These are phyloP conservation scores for Grantiella picta DNA, from an alignment of 2,113 vertebrate species.

Conservation along the genomic window DNA sequence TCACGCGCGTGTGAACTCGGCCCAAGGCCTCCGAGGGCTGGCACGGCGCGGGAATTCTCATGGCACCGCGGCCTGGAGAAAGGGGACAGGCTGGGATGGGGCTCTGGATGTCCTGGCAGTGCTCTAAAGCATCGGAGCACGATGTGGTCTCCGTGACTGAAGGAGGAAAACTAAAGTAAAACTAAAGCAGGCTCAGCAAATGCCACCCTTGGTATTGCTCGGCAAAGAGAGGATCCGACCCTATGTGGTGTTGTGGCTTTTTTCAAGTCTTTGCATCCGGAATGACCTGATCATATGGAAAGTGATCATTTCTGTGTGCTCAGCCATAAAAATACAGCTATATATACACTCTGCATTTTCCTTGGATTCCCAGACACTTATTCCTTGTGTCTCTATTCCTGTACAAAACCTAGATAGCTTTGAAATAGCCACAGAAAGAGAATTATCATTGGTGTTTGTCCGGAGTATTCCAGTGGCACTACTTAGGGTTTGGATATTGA, in stretches of 20 bases:
- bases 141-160: neutral
- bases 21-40: neutral
- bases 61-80: neutral
- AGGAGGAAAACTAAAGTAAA: neutral
- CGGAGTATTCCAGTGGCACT: neutral
- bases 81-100: neutral
- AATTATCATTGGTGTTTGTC: neutral
- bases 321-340: neutral
- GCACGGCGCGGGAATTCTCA: neutral
- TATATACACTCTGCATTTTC: rapidly evolving
- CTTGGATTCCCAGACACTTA: neutral
- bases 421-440: neutral
- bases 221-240: neutral
- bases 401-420: neutral
- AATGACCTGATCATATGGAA: neutral
- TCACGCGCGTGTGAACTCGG: neutral
- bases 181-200: neutral
- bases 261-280: neutral
- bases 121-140: neutral
- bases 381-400: neutral
- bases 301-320: neutral
- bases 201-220: rapidly evolving
- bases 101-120: neutral
- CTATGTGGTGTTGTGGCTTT: rapidly evolving
- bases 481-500: neutral